A percentile compares a stretch with the other conserved stretches of the same genome.
Evolutionary conservation across 2,888 invertebrate genomes (phyloP).

Genomic region (Alviniconcha strummeri): DNA sequence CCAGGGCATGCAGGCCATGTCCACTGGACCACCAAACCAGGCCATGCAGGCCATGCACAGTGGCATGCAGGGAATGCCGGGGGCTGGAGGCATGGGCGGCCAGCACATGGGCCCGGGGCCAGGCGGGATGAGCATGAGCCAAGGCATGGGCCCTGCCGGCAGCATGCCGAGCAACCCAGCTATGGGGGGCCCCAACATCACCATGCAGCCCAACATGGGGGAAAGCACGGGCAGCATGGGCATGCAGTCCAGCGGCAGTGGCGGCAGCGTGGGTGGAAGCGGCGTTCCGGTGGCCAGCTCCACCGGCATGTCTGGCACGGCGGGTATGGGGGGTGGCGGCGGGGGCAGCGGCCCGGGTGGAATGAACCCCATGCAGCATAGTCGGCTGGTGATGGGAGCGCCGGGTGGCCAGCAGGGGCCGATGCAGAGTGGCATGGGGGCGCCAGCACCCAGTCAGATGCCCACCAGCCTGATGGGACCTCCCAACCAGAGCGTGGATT

Average conservation of each 20-base stretch:
- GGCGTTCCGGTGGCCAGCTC: constrained; percentile 32
- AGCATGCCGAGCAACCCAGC: constrained; percentile 39
- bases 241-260: constrained; percentile 15
- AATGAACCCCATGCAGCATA: constrained; percentile 31
- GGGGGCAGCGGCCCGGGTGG: constrained; percentile 19
- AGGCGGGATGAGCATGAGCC: constrained; percentile 31
- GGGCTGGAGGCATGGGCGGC: constrained; percentile 38
- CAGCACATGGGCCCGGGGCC: constrained; percentile 29
- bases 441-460: constrained; percentile 41
- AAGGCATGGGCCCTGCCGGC: constrained; percentile 42
- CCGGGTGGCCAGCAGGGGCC: constrained; percentile 2
- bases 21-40: constrained; percentile 42
- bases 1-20: constrained; percentile 47
- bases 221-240: constrained; percentile 39
- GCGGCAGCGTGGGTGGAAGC: neutral
- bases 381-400: constrained; percentile 24
- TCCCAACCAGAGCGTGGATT: constrained; percentile 47
- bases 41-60: constrained; percentile 43
- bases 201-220: constrained; percentile 51
- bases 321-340: constrained; percentile 26
- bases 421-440: constrained; percentile 36
- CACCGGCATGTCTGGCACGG: constrained; percentile 34
- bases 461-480: constrained; percentile 47
- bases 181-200: constrained; percentile 49
- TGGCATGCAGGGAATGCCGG: constrained; percentile 46